These are phyloP conservation scores for Villa cingulata DNA, from an alignment of 2,888 invertebrate species.

Conservation along the genomic window DNA sequence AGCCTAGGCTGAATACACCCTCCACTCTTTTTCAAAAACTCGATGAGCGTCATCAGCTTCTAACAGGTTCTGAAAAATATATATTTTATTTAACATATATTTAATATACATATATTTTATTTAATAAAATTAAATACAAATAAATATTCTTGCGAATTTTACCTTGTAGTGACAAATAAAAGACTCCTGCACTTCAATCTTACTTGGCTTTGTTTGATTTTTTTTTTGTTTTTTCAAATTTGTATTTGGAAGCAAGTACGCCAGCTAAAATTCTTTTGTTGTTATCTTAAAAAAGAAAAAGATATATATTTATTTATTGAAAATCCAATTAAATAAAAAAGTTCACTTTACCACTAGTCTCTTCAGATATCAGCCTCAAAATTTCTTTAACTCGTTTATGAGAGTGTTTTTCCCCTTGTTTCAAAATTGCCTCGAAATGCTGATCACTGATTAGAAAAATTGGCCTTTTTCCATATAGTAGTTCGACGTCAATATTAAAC, in stretches of 20 bases:
- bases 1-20: neutral
- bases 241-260: neutral
- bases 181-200: conserved; percentile 1
- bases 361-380: too few relatives aligned
- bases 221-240: neutral
- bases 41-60: neutral
- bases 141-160: too few relatives aligned
- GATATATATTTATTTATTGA: too few relatives aligned
- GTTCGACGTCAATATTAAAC: neutral
- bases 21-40: neutral
- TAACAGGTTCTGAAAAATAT: neutral
- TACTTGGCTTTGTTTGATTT: too few relatives aligned
- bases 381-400: too few relatives aligned
- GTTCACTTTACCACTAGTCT: too few relatives aligned
- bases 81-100: neutral
- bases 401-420: too few relatives aligned
- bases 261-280: neutral
- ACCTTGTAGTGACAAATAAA: neutral
- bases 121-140: too few relatives aligned
- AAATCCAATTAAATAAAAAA: too few relatives aligned
- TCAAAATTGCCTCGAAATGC: too few relatives aligned
- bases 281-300: too few relatives aligned
- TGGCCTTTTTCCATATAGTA: neutral
- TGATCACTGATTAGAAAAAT: neutral
- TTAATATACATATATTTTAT: too few relatives aligned